These are phyloP conservation scores for Charadrius vociferus DNA, from an alignment of 2,113 vertebrate species.

Conservation along the genomic window DNA sequence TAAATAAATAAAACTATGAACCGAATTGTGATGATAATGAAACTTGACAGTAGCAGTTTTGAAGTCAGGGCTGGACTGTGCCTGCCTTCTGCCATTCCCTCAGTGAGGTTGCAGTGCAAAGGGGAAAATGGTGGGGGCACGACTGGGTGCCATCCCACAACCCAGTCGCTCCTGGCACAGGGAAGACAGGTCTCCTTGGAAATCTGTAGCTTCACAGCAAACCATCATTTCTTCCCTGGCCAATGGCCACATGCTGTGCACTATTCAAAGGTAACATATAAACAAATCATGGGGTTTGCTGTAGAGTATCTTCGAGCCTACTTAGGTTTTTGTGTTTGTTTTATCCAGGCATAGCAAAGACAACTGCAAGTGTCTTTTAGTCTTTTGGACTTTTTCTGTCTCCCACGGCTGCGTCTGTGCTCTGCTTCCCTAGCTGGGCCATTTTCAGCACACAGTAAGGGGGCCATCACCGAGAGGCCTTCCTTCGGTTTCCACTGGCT, in stretches of 20 bases:
- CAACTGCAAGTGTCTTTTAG: not conserved
- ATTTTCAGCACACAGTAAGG: not conserved
- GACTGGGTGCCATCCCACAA: not conserved
- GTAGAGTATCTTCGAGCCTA: not conserved
- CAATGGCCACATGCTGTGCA: accelerated
- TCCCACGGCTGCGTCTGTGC: not conserved
- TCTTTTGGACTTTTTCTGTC: not conserved
- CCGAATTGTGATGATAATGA: not conserved
- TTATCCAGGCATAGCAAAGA: not conserved
- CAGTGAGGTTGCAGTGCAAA: not conserved
- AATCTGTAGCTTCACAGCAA: not conserved
- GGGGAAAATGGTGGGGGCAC: not conserved
- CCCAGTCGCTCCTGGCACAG: not conserved
- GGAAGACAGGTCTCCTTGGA: not conserved
- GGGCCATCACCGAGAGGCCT: not conserved
- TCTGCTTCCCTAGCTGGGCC: not conserved
- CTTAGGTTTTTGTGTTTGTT: not conserved
- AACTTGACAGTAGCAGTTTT: not conserved
- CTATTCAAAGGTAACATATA: no score
- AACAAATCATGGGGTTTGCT: accelerated
- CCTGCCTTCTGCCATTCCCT: not conserved
- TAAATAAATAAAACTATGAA: not conserved
- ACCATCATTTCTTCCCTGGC: not conserved
- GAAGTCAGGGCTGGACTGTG: not conserved
- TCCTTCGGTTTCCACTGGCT: not conserved